Conservation (phyloP, 2,888 invertebrate species). For the Limnephilus marmoratus region DNA sequence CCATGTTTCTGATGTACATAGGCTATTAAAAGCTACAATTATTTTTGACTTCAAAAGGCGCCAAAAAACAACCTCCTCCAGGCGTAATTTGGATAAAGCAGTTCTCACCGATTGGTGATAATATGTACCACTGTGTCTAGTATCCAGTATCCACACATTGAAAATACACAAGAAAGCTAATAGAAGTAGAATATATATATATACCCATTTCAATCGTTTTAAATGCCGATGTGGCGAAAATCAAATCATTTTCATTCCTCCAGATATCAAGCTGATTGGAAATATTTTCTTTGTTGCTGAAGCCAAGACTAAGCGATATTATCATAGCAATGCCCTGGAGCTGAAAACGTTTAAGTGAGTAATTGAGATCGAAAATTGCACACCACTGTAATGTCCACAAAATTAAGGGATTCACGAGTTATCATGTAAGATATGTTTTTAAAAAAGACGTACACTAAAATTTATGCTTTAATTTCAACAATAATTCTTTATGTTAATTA, state of each 20-base stretch:
- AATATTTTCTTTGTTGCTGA: slow-evolving; percentile 40
- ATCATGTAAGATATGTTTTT: neutral
- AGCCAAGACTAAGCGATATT: slow-evolving; percentile 48
- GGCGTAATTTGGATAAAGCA: neutral
- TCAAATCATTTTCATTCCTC: slow-evolving; percentile 52
- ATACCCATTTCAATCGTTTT: slow-evolving; percentile 43
- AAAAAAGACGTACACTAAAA: neutral
- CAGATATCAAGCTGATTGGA: slow-evolving; percentile 53
- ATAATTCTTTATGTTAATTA: neutral
- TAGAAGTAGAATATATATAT: neutral
- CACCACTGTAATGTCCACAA: neutral
- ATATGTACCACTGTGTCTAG: neutral
- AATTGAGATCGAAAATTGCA: neutral
- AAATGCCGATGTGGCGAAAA: slow-evolving; percentile 46
- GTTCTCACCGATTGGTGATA: neutral
- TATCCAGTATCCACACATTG: neutral
- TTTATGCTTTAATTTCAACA: too few species aligned
- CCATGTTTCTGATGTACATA: too few species aligned
- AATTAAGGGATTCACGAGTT: neutral
- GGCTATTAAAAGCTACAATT: neutral
- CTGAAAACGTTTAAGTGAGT: slow-evolving; percentile 45
- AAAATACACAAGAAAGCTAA: neutral
- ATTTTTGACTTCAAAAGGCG: neutral
- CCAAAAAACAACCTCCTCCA: neutral
- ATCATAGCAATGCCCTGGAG: slow-evolving; percentile 52